Evolutionary conservation across 2,113 vertebrate species (phyloP).

Genomic region (Muscicapa adusta): DNA sequence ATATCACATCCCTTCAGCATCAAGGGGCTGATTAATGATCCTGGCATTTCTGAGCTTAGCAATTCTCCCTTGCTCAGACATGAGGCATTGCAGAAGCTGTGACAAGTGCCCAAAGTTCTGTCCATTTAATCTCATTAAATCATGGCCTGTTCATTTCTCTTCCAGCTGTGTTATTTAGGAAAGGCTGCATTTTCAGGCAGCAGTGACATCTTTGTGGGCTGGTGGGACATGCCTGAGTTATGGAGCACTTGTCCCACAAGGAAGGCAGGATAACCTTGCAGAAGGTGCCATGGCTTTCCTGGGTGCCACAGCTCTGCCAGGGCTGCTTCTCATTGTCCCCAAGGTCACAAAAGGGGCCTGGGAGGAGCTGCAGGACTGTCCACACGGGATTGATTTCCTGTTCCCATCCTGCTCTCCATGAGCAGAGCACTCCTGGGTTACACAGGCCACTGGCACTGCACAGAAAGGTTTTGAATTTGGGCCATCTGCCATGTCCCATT

Average conservation of each 20-base stretch:
- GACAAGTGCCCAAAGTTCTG: conserved; percentile 41
- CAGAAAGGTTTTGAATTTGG: not conserved
- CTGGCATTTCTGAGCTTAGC: conserved; percentile 60
- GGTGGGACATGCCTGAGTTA: not conserved
- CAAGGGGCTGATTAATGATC: conserved; percentile 51
- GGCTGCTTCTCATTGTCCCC: not conserved
- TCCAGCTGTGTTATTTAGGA: conserved; percentile 6
- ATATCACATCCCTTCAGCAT: conserved; percentile 17
- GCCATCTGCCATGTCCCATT: conserved; percentile 5
- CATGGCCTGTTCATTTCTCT: conserved; percentile 15
- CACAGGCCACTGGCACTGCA: not conserved
- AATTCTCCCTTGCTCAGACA: not conserved
- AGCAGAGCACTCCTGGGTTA: not conserved
- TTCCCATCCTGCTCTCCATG: not conserved
- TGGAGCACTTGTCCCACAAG: not conserved
- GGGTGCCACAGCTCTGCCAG: not conserved
- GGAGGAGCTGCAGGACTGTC: not conserved
- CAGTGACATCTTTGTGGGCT: not conserved
- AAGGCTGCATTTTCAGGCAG: not conserved
- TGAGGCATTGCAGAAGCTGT: conserved; percentile 40
- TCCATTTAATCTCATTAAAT: conserved; percentile 10
- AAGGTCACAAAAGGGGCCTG: not conserved
- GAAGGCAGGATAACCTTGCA: not conserved
- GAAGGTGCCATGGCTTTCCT: not conserved
- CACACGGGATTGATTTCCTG: not conserved